Percentiles rank a stretch among this genome's conserved stretches.
Evolutionary conservation across 1,140 invertebrate genomes (phyloP).

Genomic region (Drosophila pandora): DNA sequence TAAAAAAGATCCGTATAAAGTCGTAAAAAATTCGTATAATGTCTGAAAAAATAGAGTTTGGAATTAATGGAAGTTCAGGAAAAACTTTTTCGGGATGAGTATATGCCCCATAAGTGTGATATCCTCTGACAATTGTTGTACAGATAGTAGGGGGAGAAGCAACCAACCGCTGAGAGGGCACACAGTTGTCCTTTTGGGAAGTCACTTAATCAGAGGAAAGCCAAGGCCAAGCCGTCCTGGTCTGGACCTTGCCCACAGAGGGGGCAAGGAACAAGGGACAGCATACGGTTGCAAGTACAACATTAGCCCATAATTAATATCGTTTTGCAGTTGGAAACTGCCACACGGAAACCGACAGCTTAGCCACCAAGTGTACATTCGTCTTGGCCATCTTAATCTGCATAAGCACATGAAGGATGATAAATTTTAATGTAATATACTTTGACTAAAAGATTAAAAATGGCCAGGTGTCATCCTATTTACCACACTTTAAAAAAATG

Average conservation of each 20-base stretch:
- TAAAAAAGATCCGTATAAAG: too few relatives aligned
- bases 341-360: constrained; percentile 26
- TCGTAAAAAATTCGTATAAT: too few relatives aligned
- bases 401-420: too few relatives aligned
- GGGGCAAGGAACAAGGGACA: neutral
- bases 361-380: constrained; percentile 12
- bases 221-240: neutral
- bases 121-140: constrained; percentile 22
- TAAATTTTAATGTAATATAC: too few relatives aligned
- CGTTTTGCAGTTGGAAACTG: too few relatives aligned
- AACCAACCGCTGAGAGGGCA: constrained; percentile 13
- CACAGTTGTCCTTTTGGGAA: constrained; percentile 44
- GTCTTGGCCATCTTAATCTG: too few relatives aligned
- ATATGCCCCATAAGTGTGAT: neutral
- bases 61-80: too few relatives aligned
- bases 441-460: too few relatives aligned
- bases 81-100: too few relatives aligned
- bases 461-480: too few relatives aligned
- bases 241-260: neutral
- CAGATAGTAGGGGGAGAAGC: constrained; percentile 8
- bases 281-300: constrained; percentile 39
- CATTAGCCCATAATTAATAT: constrained; percentile 71
- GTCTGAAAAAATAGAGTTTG: too few relatives aligned
- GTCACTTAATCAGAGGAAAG: constrained; percentile 57
- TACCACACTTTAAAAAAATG: too few relatives aligned